Evolutionary conservation across 2,797 vertebrate species (phyloP).

Genomic region (Dromococcyx pavoninus): DNA sequence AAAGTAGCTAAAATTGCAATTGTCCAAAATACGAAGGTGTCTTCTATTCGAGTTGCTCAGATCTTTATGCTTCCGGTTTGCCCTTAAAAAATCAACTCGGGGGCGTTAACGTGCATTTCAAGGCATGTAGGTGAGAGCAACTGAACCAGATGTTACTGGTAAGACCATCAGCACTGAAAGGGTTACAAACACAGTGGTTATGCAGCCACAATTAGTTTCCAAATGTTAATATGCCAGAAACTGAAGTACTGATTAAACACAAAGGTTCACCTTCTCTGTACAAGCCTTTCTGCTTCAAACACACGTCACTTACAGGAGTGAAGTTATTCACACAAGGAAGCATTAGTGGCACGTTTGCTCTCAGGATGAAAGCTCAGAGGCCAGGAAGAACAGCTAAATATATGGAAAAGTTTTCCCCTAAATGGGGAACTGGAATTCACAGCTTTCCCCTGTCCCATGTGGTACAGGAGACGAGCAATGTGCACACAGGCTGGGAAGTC

Average conservation of each 20-base stretch:
- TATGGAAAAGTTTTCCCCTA: not conserved
- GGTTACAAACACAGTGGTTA: constrained; percentile 22
- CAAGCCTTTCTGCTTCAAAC: constrained; percentile 7
- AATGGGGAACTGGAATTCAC: not conserved
- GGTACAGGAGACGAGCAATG: accelerated
- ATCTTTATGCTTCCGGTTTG: not conserved
- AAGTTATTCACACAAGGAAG: not conserved
- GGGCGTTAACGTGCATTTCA: not conserved
- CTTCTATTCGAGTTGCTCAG: not conserved
- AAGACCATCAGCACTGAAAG: constrained; percentile 11
- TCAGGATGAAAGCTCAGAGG: constrained; percentile 6
- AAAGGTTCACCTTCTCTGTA: not conserved
- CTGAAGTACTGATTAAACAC: not conserved
- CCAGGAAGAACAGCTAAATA: constrained; percentile 8
- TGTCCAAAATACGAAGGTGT: not conserved
- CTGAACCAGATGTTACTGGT: constrained; percentile 16
- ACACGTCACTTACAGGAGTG: not conserved
- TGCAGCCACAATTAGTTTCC: not conserved
- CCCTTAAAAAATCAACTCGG: not conserved
- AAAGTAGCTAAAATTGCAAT: not conserved
- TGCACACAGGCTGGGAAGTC: not conserved
- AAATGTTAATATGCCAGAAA: not conserved
- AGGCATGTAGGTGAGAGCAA: not conserved
- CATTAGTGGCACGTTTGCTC: not conserved
- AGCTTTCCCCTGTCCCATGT: not conserved